Percentiles rank a stretch among this genome's conserved stretches.
phyloP scores from a whole-genome alignment of 2,113 vertebrate species.

The Sprattus sprattus region DNA sequence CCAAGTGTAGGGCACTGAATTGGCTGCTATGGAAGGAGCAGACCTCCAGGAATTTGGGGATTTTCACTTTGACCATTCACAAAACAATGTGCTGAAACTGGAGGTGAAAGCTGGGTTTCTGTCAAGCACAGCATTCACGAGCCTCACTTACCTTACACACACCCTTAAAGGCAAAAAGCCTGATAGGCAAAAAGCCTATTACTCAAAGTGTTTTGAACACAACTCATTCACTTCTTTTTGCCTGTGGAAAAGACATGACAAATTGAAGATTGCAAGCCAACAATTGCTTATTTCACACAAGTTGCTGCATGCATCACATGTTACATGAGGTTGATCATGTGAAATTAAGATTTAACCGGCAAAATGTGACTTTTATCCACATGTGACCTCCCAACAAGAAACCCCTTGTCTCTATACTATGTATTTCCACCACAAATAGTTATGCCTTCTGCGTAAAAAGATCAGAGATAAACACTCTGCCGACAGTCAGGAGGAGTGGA shows the following conservation, averaged over 20 bases:
- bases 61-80: background rate
- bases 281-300: background rate
- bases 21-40: background rate
- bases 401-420: background rate
- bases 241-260: background rate
- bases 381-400: background rate
- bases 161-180: background rate
- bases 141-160: background rate
- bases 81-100: background rate
- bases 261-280: background rate
- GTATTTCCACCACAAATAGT: background rate
- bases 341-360: conserved; percentile 8
- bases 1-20: background rate
- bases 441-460: background rate
- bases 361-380: conserved; percentile 17
- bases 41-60: background rate
- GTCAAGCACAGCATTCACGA: background rate
- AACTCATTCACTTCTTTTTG: background rate
- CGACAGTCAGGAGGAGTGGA: background rate
- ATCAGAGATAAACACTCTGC: background rate
- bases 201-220: background rate
- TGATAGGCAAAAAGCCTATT: too few species aligned
- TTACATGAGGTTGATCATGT: background rate
- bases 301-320: background rate
- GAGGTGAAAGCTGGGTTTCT: background rate